Percentiles rank a stretch among this genome's conserved stretches.
Conservation (phyloP, 2,113 vertebrate genomes). For the Macheiramphus alcinus region DNA sequence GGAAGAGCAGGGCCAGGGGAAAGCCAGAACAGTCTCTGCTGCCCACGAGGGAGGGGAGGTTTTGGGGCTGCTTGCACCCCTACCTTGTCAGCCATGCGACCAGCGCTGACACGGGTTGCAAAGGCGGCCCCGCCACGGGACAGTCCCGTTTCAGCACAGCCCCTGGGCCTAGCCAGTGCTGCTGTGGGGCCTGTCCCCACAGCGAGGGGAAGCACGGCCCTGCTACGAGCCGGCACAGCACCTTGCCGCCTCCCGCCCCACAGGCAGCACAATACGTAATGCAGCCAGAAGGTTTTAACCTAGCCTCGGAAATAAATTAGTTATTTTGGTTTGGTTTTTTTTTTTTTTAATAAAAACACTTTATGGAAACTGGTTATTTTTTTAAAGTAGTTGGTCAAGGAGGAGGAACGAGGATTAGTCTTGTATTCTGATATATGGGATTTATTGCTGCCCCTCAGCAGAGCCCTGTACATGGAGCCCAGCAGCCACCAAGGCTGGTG, state of each 20-base stretch:
- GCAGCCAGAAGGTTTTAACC: background rate
- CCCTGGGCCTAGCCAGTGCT: background rate
- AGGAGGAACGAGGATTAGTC: rapidly evolving
- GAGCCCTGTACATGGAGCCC: background rate
- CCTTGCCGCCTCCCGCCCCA: background rate
- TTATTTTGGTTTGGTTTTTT: background rate
- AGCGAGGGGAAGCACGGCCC: background rate
- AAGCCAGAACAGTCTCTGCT: background rate
- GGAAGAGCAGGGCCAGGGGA: background rate
- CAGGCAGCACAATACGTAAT: background rate
- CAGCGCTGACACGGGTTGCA: rapidly evolving
- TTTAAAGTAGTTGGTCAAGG: background rate
- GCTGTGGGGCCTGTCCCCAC: background rate
- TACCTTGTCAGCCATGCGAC: background rate
- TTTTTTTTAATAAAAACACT: conserved; percentile 46
- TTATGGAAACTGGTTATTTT: background rate
- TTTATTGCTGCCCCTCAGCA: background rate
- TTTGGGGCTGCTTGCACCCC: background rate
- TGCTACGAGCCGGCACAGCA: rapidly evolving
- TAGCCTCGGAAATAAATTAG: background rate
- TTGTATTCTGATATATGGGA: background rate
- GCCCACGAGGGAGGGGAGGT: rapidly evolving
- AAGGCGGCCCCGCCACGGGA: rapidly evolving
- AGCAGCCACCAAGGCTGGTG: background rate
- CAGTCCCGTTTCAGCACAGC: rapidly evolving